Percentiles rank a stretch among this genome's conserved stretches.
These are phyloP conservation scores for Boloria euphrosyne DNA, from an alignment of 2,888 invertebrate species.

Conservation along the genomic window DNA sequence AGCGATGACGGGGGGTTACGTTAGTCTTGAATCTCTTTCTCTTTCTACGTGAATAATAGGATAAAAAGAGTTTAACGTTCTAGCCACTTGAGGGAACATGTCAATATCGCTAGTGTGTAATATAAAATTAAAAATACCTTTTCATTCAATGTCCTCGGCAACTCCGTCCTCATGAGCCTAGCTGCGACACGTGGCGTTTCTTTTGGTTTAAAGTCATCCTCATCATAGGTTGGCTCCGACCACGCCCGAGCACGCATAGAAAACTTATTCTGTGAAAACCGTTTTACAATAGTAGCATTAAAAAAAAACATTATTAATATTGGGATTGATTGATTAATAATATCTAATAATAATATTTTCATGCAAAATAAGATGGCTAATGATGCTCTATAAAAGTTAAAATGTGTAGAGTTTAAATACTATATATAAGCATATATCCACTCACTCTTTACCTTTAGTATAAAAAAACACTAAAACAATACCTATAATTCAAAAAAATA, in stretches of 20 bases:
- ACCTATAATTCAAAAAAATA: too few relatives aligned
- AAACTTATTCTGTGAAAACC: conserved; percentile 87
- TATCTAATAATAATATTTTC: conserved; percentile 1
- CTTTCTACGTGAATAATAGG: too few relatives aligned
- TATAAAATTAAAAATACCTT: conserved; percentile 52
- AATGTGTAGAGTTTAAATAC: too few relatives aligned
- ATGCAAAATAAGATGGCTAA: conserved; percentile 15
- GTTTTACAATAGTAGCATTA: conserved; percentile 3
- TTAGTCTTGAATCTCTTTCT: too few relatives aligned
- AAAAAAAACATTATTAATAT: background rate
- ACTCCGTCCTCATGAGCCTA: conserved; percentile 58
- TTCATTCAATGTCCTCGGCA: conserved; percentile 58
- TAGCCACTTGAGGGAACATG: too few relatives aligned
- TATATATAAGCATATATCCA: too few relatives aligned
- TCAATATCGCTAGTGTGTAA: too few relatives aligned
- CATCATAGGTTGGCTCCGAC: conserved; percentile 84
- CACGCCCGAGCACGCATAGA: conserved; percentile 91
- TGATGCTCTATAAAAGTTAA: too few relatives aligned
- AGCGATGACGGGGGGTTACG: too few relatives aligned
- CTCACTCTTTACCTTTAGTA: too few relatives aligned
- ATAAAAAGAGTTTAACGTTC: too few relatives aligned
- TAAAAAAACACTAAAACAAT: too few relatives aligned
- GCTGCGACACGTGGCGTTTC: conserved; percentile 61
- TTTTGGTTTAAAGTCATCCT: conserved; percentile 55
- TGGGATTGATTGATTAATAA: background rate